A percentile compares a stretch with the other conserved stretches of the same genome.
These are phyloP conservation scores for Garrulus glandarius DNA, from an alignment of 2,797 vertebrate genomes.

Conservation along the genomic window DNA sequence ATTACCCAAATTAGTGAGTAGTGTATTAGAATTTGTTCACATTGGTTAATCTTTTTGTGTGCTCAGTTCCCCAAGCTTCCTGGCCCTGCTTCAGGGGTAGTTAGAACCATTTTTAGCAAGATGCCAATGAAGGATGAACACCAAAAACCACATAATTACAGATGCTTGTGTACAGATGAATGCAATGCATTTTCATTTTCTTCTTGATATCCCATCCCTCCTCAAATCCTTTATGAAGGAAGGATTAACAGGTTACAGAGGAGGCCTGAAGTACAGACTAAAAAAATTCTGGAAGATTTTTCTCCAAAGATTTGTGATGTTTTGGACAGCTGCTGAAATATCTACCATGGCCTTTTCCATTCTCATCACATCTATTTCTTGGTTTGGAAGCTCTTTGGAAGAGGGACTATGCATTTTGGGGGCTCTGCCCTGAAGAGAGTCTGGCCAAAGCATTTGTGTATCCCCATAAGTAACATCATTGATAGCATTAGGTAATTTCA, in stretches of 20 bases:
- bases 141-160: background rate
- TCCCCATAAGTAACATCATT: fast-evolving
- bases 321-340: background rate
- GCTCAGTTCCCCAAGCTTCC: background rate
- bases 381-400: background rate
- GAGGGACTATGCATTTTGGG: background rate
- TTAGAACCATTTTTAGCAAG: background rate
- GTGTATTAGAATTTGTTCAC: background rate
- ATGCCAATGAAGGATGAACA: background rate
- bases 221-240: background rate
- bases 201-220: background rate
- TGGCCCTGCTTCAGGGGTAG: background rate
- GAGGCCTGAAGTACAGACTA: background rate
- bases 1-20: background rate
- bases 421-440: background rate
- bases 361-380: background rate
- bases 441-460: background rate
- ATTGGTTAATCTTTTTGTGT: background rate
- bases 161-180: background rate
- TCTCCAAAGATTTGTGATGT: background rate
- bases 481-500: background rate
- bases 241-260: background rate
- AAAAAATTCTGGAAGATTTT: background rate
- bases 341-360: background rate
- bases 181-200: background rate